Percentiles rank a stretch among this genome's conserved stretches.
These are phyloP conservation scores for Drosophila pseudoananassae DNA, from an alignment of 1,140 invertebrate species.

Conservation along the genomic window DNA sequence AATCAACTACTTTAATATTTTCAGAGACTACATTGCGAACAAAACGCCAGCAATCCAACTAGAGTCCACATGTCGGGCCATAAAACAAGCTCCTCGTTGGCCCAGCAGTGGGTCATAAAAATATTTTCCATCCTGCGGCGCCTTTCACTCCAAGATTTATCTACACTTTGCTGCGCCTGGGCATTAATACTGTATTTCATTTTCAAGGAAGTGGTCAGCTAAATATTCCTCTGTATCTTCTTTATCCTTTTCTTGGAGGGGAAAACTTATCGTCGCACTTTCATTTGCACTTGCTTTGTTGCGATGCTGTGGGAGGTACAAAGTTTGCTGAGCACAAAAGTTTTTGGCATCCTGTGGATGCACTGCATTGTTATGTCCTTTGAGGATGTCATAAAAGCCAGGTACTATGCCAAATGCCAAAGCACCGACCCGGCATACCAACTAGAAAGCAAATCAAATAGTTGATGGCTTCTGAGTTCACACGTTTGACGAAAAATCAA, in stretches of 20 bases:
- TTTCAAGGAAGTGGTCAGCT: slow-evolving; percentile 20
- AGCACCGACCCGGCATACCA: slow-evolving; percentile 7
- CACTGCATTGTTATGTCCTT: slow-evolving; percentile 23
- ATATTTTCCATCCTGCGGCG: slow-evolving; percentile 45
- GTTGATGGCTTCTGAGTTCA: slow-evolving; percentile 3
- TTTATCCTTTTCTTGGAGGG: slow-evolving; percentile 11
- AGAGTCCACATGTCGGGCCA: slow-evolving; percentile 18
- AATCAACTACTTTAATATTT: slow-evolving; percentile 7
- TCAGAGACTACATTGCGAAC: neutral
- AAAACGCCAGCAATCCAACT: slow-evolving; percentile 1
- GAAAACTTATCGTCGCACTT: slow-evolving; percentile 2
- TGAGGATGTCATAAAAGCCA: slow-evolving; percentile 22
- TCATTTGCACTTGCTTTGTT: slow-evolving; percentile 19
- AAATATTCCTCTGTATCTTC: slow-evolving; percentile 4
- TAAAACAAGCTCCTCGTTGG: slow-evolving; percentile 43
- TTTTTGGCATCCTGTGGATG: neutral
- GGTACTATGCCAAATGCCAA: slow-evolving; percentile 17
- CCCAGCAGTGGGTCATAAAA: slow-evolving; percentile 46
- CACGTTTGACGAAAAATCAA: slow-evolving; percentile 11
- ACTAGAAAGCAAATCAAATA: slow-evolving; percentile 5
- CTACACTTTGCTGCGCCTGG: slow-evolving; percentile 2
- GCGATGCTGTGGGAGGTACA: slow-evolving; percentile 5
- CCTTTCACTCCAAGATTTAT: slow-evolving; percentile 54
- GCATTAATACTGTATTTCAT: slow-evolving; percentile 63
- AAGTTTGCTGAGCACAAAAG: slow-evolving; percentile 14